A percentile compares a stretch with the other conserved stretches of the same genome.
phyloP scores from a whole-genome alignment of 2,888 invertebrate genomes.

The Rhodophaea formosa region DNA sequence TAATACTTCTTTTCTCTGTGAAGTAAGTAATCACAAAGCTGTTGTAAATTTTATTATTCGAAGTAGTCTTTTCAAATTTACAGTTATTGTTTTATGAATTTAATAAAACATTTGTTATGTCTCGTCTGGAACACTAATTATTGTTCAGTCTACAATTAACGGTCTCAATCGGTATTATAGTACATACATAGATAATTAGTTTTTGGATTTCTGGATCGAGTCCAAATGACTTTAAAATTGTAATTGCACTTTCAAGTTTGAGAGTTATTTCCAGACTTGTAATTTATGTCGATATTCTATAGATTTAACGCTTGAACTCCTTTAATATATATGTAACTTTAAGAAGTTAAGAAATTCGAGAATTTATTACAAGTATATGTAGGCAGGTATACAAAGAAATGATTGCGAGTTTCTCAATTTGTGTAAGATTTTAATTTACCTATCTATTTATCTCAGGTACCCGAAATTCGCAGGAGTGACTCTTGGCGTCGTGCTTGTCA shows the following conservation, averaged over 20 bases:
- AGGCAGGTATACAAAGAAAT: too few relatives aligned
- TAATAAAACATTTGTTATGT: background rate
- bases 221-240: background rate
- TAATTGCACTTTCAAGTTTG: background rate
- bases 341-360: too few relatives aligned
- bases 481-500: constrained; percentile 82
- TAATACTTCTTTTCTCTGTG: constrained; percentile 84
- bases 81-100: background rate
- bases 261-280: background rate
- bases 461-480: constrained; percentile 83
- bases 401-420: too few relatives aligned
- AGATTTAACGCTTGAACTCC: too few relatives aligned
- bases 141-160: background rate
- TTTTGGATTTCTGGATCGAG: background rate
- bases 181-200: background rate
- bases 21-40: constrained; percentile 75
- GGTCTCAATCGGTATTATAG: background rate
- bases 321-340: too few relatives aligned
- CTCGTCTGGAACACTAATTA: background rate
- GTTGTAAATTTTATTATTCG: background rate
- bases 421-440: too few relatives aligned
- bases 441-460: constrained; percentile 61
- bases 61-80: background rate
- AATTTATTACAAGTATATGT: too few relatives aligned
- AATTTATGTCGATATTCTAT: too few relatives aligned